Percentiles rank a stretch among this genome's conserved stretches.
phyloP scores from a whole-genome alignment of 2,888 invertebrate genomes.

The Luperina testacea region DNA sequence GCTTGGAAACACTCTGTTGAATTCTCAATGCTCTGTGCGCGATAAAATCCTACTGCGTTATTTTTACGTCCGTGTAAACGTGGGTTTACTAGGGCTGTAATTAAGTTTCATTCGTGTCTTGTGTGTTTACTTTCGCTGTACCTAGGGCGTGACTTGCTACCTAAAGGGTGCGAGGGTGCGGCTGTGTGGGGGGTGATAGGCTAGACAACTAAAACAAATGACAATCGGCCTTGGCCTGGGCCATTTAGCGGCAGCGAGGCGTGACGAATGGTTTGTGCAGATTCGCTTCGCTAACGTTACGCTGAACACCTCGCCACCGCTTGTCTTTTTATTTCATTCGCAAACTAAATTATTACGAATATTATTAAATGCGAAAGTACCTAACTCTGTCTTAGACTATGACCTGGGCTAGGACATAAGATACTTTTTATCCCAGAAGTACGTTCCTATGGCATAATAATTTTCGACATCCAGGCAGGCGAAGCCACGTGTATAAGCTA shows the following conservation, averaged over 20 bases:
- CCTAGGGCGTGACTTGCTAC: not conserved
- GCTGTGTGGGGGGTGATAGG: not conserved
- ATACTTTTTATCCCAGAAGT: not conserved
- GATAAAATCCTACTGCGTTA: not conserved
- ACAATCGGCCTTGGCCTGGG: not conserved
- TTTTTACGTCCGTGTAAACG: not conserved
- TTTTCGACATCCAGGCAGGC: not conserved
- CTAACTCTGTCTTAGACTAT: not conserved
- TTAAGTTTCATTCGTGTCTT: slow-evolving; percentile 10
- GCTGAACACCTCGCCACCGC: not conserved
- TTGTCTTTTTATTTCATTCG: not conserved
- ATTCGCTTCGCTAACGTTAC: not conserved
- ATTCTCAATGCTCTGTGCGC: not conserved
- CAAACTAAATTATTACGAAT: not conserved
- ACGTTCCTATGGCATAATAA: not conserved
- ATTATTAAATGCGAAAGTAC: not conserved
- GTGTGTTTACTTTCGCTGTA: not conserved
- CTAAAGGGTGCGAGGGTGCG: not conserved
- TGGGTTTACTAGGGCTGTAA: not conserved
- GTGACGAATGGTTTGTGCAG: not conserved
- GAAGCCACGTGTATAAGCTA: not conserved
- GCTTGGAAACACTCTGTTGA: not conserved
- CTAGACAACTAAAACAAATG: not conserved
- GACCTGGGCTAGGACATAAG: not conserved
- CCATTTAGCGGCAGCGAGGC: not conserved